Base-by-base conservation (phyloP, 2,113 vertebrate genomes). In the Romanogobio albipinnatus region DNA sequence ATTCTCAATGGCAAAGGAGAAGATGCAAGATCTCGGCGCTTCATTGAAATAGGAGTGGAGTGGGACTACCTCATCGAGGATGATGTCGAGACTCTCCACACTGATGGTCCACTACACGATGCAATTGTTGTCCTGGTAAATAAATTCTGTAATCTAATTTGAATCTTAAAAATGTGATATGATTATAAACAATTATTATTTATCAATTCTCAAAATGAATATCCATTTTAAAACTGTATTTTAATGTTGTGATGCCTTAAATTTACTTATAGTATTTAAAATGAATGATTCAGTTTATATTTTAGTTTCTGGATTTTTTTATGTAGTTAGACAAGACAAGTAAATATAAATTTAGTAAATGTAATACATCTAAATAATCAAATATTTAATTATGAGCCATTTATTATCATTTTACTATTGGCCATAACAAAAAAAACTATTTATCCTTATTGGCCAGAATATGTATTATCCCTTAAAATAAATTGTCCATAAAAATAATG, bases 1-100 rank as follows among this genome's bases (percentile, higher is more conserved):
- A 96, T 99, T 70, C 95, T 99, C 81, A 99, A 99, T 0, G 96
- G 97, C 33, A 99, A 97, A 91, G 96, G 97, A 49, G 97, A 98
- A 75, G 96, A 97, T 81, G 92, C 94, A n/a, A 95, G 92, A 85
- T 96, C 97, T 13, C 93, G 94, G 5, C 96, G 93, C 68, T 99
- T 99, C 94, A 98, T 99, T 3, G 97, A 99, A 71, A 93, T 98
- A 22, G 98, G 98, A 0, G 96, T 98, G 86, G 96, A 99, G 89
- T 99, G 98, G 98, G 96, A 98, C 76, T 99, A 99, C 91, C 95
- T 90, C 86, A 94, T 97, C 0, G 96, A 99, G 85, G 96, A 96
- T 0, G 91, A 96, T 26, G 93, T 93, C 1, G 98, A 99, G 89
- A 97, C 95, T 0, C 94, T 99, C 39, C 97, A 97, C 90, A 99